Evolutionary conservation across 2,888 invertebrate genomes (phyloP).

Genomic region (Tinea semifulvella): DNA sequence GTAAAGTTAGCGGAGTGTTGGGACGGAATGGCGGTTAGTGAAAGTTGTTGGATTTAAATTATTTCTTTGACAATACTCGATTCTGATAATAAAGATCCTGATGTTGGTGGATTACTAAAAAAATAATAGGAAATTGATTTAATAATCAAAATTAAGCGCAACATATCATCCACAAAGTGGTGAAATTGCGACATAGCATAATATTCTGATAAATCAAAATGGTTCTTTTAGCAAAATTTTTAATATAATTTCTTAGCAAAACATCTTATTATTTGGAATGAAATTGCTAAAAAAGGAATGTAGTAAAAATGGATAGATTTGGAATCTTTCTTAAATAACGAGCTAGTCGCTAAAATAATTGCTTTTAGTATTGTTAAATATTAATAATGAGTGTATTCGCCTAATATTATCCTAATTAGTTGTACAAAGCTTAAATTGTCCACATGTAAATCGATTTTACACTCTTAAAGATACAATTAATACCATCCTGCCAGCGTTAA

Average conservation of each 20-base stretch:
- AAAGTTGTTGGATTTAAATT: constrained; percentile 30
- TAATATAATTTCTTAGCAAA: background rate
- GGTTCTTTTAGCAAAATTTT: constrained; percentile 5
- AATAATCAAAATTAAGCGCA: constrained; percentile 24
- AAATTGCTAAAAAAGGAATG: constrained; percentile 16
- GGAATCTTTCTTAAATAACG: constrained; percentile 62
- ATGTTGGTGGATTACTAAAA: constrained; percentile 49
- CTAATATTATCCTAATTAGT: constrained; percentile 54
- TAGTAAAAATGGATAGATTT: constrained; percentile 34
- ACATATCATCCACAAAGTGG: constrained; percentile 64
- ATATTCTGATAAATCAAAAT: background rate
- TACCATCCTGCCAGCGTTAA: constrained; percentile 62
- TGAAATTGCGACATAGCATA: constrained; percentile 25
- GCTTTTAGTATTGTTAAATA: constrained; percentile 56
- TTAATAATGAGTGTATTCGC: constrained; percentile 56
- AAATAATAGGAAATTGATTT: constrained; percentile 62
- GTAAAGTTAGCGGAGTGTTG: constrained; percentile 23
- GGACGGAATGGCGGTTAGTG: constrained; percentile 41
- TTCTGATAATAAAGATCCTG: constrained; percentile 42
- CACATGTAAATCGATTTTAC: constrained; percentile 61
- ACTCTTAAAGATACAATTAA: constrained; percentile 39
- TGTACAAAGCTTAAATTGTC: constrained; percentile 59
- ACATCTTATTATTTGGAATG: constrained; percentile 10
- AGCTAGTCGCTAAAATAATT: constrained; percentile 59
- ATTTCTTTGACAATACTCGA: constrained; percentile 53